Percentiles rank a stretch among this genome's conserved stretches.
phyloP scores from a whole-genome alignment of 2,113 vertebrate species.

The Tringa solitaria region DNA sequence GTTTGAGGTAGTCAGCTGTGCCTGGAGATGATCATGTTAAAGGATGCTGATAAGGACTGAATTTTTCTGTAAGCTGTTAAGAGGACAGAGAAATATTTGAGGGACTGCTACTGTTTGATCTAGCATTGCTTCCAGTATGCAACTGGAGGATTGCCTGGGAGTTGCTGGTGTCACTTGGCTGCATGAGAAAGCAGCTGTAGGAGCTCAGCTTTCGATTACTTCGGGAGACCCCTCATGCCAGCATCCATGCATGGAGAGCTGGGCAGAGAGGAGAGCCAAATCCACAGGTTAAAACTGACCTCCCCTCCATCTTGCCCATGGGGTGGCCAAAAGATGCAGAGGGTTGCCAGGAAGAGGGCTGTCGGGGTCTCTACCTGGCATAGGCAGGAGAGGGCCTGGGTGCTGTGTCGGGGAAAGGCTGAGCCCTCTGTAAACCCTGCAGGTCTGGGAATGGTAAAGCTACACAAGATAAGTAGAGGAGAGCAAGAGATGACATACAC shows the following conservation, averaged over 20 bases:
- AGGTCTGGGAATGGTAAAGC: not conserved
- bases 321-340: rapidly evolving
- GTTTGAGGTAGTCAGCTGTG: not conserved
- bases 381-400: not conserved
- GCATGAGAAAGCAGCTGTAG: rapidly evolving
- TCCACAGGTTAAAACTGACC: not conserved
- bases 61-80: not conserved
- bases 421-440: not conserved
- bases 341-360: not conserved
- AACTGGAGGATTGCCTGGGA: not conserved
- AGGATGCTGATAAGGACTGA: not conserved
- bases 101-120: not conserved
- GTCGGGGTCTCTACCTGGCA: not conserved
- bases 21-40: not conserved
- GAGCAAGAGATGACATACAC: not conserved
- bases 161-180: not conserved
- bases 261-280: not conserved
- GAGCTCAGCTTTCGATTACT: not conserved
- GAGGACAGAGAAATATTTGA: not conserved
- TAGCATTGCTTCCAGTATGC: not conserved
- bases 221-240: not conserved
- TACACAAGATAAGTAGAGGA: not conserved
- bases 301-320: rapidly evolving
- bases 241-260: rapidly evolving
- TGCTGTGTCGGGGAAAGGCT: not conserved